Evolutionary conservation across 2,888 invertebrate genomes (phyloP), one percentile per base, ranked within the genome.

Genomic region (Apoda limacodes): DNA sequence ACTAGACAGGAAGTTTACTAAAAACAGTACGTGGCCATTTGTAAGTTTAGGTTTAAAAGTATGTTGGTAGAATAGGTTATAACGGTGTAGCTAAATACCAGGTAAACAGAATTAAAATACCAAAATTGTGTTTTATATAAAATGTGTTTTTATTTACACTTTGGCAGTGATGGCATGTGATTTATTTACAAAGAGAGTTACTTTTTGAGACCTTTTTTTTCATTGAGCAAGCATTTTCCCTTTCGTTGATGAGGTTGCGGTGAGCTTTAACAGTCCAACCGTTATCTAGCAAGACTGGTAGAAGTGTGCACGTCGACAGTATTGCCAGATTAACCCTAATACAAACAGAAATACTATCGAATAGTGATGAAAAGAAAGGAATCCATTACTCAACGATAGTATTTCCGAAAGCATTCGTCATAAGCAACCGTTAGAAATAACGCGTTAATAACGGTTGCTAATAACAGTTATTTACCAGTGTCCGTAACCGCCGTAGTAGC

Each of bases 171-270:
- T 74, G 72, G 70, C 68, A 65, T 72, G 58, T 63, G 53, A 59
- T 66, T 58, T 70, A 71, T 69, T 63, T 71, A 75, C 70, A 80
- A 74, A 76, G 78, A 80, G 78, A 80, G 76, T 80, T 78, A 76
- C 75, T 57, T 58, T 55, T 50, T 71, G 72, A 76, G 71, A 75
- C 72, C 74, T 61, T 69, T 59, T 48, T 52, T 36, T 46, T 48
- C 51, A 45, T 62, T 63, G 61, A 65, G 64, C 65, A 55, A 58
- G 54, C 62, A 51, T 51, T 62, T 6, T 58, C 53, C 50, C 51
- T 52, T 44, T 48, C 42, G 42, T 55, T 50, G 48, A 34, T 45
- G 57, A 48, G 48, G 41, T 51, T 48, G 37, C 45, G 32, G 37
- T 43, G 46, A 45, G 46, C 37, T 48, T 52, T 35, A 46, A 45